Percentiles rank a stretch among this genome's conserved stretches.
These are phyloP conservation scores for Ciconia stormi DNA, from an alignment of 2,113 vertebrate genomes.

Conservation along the genomic window DNA sequence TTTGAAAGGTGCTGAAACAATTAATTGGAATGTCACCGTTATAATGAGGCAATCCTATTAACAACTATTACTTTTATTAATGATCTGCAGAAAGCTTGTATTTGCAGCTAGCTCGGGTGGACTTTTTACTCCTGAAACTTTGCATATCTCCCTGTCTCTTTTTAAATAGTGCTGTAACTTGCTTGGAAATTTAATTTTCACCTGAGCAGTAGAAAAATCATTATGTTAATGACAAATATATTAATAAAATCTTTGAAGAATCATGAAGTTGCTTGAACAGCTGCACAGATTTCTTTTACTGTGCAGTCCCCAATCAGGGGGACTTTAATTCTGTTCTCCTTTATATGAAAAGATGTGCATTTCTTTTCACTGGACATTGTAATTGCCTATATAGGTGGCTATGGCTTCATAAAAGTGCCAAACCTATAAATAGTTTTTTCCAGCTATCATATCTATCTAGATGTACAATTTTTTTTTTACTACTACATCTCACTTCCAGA, in stretches of 20 bases:
- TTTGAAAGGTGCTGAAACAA: slow-evolving; percentile 59
- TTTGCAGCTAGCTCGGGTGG: slow-evolving; percentile 21
- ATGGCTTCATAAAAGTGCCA: slow-evolving; percentile 35
- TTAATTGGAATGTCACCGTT: slow-evolving; percentile 58
- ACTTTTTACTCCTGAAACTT: slow-evolving; percentile 29
- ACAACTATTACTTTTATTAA: slow-evolving; percentile 65
- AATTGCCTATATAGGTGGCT: slow-evolving; percentile 46
- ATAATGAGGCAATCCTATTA: slow-evolving; percentile 69
- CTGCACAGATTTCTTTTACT: slow-evolving; percentile 33
- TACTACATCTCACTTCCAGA: background rate
- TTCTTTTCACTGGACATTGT: slow-evolving; percentile 21
- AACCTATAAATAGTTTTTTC: slow-evolving; percentile 22
- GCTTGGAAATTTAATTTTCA: slow-evolving; percentile 67
- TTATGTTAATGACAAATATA: slow-evolving; percentile 30
- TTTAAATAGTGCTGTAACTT: slow-evolving; percentile 50
- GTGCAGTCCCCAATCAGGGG: background rate
- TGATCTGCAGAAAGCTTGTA: slow-evolving; percentile 54
- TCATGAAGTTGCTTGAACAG: background rate
- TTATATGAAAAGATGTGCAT: background rate
- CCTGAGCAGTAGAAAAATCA: slow-evolving; percentile 32
- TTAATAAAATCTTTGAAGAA: slow-evolving; percentile 55
- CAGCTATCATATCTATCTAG: background rate
- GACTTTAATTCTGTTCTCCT: background rate
- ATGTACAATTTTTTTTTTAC: background rate
- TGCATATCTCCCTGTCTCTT: slow-evolving; percentile 27